Conservation (phyloP, 2,113 vertebrate genomes). For the Brachyhypopomus occidentalis region DNA sequence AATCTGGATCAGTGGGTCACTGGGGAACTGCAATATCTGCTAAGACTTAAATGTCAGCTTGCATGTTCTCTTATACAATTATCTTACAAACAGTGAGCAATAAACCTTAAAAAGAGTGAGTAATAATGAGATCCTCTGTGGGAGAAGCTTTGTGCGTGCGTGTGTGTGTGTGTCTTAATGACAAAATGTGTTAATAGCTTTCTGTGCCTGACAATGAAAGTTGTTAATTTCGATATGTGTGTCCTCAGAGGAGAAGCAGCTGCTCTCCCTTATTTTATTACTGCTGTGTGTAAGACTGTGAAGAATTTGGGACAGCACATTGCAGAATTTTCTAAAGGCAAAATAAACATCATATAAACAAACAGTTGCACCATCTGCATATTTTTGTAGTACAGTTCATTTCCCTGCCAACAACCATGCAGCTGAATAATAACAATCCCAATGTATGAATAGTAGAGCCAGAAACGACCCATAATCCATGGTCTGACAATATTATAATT, state of each 20-base stretch:
- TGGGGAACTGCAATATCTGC: not conserved
- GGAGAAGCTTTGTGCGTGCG: not conserved
- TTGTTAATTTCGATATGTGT: constrained; percentile 22
- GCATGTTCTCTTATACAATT: constrained; percentile 8
- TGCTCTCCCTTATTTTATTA: not conserved
- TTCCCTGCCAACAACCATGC: not conserved
- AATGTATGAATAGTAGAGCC: not conserved
- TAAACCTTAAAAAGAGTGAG: constrained; percentile 24
- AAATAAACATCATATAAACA: not conserved
- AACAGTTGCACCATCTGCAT: not conserved
- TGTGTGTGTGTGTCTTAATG: constrained; percentile 27
- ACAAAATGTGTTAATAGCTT: constrained; percentile 36
- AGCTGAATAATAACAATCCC: not conserved
- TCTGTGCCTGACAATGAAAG: constrained; percentile 23
- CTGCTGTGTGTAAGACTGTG: not conserved
- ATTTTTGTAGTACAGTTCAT: too few species aligned
- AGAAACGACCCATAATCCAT: not conserved
- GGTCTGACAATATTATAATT: not conserved
- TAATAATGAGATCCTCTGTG: constrained; percentile 20
- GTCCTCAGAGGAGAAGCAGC: not conserved
- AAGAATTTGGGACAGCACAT: not conserved
- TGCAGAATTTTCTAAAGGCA: not conserved
- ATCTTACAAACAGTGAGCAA: constrained; percentile 20
- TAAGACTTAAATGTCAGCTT: constrained; percentile 1
- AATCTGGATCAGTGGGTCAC: not conserved